Evolutionary conservation across 2,113 vertebrate species (phyloP).

Genomic region (Balaeniceps rex): DNA sequence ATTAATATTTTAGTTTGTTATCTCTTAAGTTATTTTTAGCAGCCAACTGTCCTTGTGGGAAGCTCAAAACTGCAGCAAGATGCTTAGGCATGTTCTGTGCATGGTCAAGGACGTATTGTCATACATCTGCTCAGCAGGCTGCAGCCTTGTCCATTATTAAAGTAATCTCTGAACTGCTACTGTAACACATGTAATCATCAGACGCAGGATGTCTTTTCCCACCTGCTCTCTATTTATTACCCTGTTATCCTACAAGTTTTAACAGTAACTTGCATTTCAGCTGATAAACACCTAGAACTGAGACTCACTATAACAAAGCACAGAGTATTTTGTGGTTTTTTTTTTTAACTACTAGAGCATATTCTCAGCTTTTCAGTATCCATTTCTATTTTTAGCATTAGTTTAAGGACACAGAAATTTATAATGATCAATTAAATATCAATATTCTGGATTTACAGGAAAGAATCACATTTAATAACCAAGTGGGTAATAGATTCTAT

Average conservation of each 20-base stretch:
- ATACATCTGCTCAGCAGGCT: constrained; percentile 7
- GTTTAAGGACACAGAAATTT: background rate
- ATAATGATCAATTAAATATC: background rate
- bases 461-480: background rate
- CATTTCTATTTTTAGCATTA: background rate
- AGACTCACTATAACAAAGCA: background rate
- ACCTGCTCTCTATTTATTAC: background rate
- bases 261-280: background rate
- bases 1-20: constrained; percentile 31
- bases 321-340: background rate
- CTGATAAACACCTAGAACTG: background rate
- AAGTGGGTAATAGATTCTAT: background rate
- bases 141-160: background rate
- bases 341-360: background rate
- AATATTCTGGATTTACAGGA: background rate
- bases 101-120: background rate
- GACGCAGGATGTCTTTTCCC: background rate
- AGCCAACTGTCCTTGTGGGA: background rate
- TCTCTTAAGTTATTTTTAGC: background rate
- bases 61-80: background rate
- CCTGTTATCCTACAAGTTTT: background rate
- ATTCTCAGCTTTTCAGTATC: background rate
- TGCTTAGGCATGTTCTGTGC: background rate
- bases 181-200: background rate
- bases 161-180: background rate